These are phyloP conservation scores for Cryptotermes secundus DNA, from an alignment of 1,140 invertebrate species.

Conservation along the genomic window DNA sequence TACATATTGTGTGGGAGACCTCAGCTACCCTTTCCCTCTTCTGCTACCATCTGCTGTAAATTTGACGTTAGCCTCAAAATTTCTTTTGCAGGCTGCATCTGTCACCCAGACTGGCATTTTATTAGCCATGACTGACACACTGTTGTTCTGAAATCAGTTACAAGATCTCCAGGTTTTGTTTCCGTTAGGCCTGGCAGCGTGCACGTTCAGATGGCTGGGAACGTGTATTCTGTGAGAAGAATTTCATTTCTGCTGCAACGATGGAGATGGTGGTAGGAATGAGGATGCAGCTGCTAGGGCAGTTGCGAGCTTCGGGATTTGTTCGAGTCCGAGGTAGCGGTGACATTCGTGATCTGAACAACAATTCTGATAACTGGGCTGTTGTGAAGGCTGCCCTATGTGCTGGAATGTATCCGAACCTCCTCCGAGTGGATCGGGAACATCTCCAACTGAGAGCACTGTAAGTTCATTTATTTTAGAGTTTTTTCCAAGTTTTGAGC, in stretches of 20 bases:
- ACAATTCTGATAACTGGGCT: slow-evolving; percentile 87
- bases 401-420: slow-evolving; percentile 84
- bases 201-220: slow-evolving; percentile 69
- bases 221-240: slow-evolving; percentile 72
- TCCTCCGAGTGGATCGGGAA: slow-evolving; percentile 68
- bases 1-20: too few species aligned
- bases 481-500: too few species aligned
- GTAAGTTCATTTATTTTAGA: slow-evolving; percentile 55
- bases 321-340: slow-evolving; percentile 72
- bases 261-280: slow-evolving; percentile 85
- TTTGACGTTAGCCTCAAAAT: too few species aligned
- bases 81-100: too few species aligned
- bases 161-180: too few species aligned
- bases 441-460: slow-evolving; percentile 58
- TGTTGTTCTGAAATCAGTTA: too few species aligned
- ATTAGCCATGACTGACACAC: too few species aligned
- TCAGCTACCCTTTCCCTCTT: too few species aligned
- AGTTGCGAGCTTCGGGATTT: slow-evolving; percentile 82
- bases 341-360: slow-evolving; percentile 76
- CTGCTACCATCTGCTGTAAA: too few species aligned
- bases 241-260: slow-evolving; percentile 76
- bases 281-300: slow-evolving; percentile 77
- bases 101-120: too few species aligned
- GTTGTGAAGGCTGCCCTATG: slow-evolving; percentile 87
- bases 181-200: slow-evolving; percentile 58